Evolutionary conservation across 2,797 vertebrate species (phyloP).

Genomic region (Ctenochaetus hawaiiensis): DNA sequence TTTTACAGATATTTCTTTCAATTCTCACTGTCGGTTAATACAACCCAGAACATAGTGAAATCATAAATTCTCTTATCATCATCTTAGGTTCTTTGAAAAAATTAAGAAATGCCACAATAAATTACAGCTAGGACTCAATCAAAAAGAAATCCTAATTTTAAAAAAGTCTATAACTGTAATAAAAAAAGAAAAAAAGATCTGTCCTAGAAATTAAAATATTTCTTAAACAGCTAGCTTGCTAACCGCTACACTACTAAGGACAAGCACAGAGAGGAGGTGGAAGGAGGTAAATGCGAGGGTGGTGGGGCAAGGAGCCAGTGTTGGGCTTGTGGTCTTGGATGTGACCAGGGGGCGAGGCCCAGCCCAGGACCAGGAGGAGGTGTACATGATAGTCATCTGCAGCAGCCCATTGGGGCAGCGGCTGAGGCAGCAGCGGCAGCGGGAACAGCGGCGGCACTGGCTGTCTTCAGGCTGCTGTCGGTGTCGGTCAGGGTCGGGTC

Average conservation of each 20-base stretch:
- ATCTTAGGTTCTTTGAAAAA: conserved; percentile 75
- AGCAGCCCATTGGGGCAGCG: conserved; percentile 90
- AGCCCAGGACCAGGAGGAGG: conserved; percentile 30
- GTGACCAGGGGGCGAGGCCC: conserved; percentile 31
- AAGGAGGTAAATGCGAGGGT: conserved; percentile 20
- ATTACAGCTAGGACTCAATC: conserved; percentile 80
- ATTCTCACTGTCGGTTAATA: conserved; percentile 68
- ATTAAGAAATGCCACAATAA: conserved; percentile 80
- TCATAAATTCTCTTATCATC: conserved; percentile 71
- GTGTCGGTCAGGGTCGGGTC: conserved; percentile 90
- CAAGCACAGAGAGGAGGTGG: conserved; percentile 62
- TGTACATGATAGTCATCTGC: conserved; percentile 91
- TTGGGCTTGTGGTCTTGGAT: conserved; percentile 42
- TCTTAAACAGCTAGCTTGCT: conserved; percentile 76
- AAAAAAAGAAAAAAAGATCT: conserved; percentile 52
- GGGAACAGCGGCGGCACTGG: neutral
- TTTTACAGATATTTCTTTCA: conserved; percentile 71
- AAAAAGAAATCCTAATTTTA: conserved; percentile 50
- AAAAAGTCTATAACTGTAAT: conserved; percentile 50
- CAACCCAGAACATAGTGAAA: conserved; percentile 73
- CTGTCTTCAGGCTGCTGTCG: conserved; percentile 91
- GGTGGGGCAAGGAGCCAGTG: conserved; percentile 50
- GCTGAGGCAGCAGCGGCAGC: conserved; percentile 88
- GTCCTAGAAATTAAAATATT: conserved; percentile 67
- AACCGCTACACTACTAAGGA: conserved; percentile 78